Base-by-base conservation (phyloP, 2,797 vertebrate genomes). In the Pogoniulus pusillus region DNA sequence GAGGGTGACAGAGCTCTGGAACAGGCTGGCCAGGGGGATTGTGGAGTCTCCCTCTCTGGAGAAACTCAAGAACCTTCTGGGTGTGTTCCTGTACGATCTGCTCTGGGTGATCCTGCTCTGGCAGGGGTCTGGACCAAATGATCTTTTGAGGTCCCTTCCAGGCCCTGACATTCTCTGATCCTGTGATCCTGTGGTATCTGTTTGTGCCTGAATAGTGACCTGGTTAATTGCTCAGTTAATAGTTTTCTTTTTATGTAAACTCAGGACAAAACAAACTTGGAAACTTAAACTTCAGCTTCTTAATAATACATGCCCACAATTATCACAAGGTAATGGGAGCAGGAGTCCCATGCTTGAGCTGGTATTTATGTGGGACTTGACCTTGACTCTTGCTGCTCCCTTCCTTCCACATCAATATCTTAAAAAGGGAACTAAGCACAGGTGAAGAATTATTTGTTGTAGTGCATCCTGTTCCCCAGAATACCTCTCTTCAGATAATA, bases 401-500 rank as follows among this genome's bases (percentile, higher is more conserved):
- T 81, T 75, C 37, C 32, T 79, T 43, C 19, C 5, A 10, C 81
- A 96, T 96, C 26, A 53, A 22, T 69, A 53, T 55, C 86, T 78
- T 82, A 39, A 80, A 93, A 17, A 26, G 29, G 12, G 35, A 90
- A 75, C 59, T 59, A 91, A 83, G 81, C 72, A 37, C 3, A 22
- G 47, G 19, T 70, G 30, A 57, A 63, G 73, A 85, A 47, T 39
- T 85, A 73, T 65, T 87, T 92, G 79, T 79, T 91, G 65, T 92
- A 94, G 93, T 93, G 90, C 96, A 76, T 81, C 35, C 58, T 88
- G 49, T 93, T 82, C 73, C 79, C 66, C 20, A 66, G 30, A 79
- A 75, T 94, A 83, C 63, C 54, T 94, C 32, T 83, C 75, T 89
- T 87, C 83, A 84, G 93, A 95, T 89, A 90, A 93, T 96, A 30